Percentiles rank a stretch among this genome's conserved stretches.
These are phyloP conservation scores for Scalopus aquaticus DNA, from an alignment of 2,113 vertebrate genomes.

Conservation along the genomic window DNA sequence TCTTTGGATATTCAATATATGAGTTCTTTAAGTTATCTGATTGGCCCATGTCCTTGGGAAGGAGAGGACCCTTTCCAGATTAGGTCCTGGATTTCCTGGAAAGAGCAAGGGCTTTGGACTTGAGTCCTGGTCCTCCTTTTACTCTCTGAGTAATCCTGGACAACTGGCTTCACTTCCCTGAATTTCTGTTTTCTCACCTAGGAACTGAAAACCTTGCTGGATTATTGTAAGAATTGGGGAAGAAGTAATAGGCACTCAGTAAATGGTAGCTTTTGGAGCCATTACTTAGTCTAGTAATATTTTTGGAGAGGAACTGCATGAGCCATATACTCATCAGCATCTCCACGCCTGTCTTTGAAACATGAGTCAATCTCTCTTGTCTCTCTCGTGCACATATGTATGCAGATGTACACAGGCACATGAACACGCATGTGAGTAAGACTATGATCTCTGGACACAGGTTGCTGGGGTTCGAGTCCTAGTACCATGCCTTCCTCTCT, in stretches of 20 bases:
- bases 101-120: background rate
- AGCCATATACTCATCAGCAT: background rate
- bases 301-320: background rate
- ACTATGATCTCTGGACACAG: background rate
- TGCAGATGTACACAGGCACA: accelerated
- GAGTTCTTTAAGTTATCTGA: background rate
- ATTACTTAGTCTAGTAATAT: background rate
- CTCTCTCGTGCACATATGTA: background rate
- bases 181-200: background rate
- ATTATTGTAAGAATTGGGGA: background rate
- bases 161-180: background rate
- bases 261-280: background rate
- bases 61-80: background rate
- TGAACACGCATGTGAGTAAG: background rate
- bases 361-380: background rate
- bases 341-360: background rate
- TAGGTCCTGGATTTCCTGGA: no score
- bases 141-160: background rate
- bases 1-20: background rate
- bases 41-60: background rate
- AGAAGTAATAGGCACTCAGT: background rate
- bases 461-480: background rate
- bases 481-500: background rate
- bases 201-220: background rate
- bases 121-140: background rate